Percentiles rank a stretch among this genome's conserved stretches.
Conservation (phyloP, 2,113 vertebrate species). For the Bos indicus region DNA sequence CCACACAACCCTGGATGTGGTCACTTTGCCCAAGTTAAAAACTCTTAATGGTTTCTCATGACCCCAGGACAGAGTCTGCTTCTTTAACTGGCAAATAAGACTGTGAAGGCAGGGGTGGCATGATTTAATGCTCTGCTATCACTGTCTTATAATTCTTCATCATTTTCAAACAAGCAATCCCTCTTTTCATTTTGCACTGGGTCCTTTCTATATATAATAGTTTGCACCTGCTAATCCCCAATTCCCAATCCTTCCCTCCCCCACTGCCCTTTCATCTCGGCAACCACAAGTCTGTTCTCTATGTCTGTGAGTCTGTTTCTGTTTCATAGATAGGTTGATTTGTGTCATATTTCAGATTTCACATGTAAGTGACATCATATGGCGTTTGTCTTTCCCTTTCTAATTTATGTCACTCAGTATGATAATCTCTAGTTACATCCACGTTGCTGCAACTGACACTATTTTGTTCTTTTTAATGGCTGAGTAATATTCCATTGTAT, state of each 20-base stretch:
- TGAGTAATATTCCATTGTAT: neutral
- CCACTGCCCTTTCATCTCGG: neutral
- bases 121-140: neutral
- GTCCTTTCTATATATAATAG: neutral
- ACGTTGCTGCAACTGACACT: neutral
- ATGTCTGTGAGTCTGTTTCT: neutral
- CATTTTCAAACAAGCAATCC: neutral
- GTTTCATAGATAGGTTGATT: neutral
- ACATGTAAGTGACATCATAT: neutral
- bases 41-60: neutral
- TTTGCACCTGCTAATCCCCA: neutral
- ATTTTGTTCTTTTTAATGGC: neutral
- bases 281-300: neutral
- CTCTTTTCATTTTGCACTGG: neutral
- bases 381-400: neutral
- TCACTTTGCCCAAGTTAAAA: neutral
- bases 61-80: neutral
- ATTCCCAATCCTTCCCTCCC: neutral
- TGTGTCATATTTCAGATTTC: neutral
- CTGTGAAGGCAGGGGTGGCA: neutral
- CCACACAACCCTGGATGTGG: neutral
- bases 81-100: neutral
- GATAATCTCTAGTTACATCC: neutral
- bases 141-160: neutral
- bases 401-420: neutral